These are phyloP conservation scores for Danaus chrysippus DNA, from an alignment of 2,888 invertebrate species.

Conservation along the genomic window DNA sequence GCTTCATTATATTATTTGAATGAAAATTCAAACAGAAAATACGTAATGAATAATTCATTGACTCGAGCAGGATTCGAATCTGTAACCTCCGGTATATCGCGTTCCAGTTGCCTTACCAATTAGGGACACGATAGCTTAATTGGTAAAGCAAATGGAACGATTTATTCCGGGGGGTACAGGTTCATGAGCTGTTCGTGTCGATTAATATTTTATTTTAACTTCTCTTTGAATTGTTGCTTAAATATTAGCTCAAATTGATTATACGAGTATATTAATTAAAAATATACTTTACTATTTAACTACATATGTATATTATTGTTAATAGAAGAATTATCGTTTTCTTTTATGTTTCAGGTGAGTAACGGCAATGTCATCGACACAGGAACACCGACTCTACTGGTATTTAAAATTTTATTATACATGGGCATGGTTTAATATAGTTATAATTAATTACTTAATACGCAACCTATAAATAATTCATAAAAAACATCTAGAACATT, in stretches of 20 bases:
- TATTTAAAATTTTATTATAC: slow-evolving; percentile 52
- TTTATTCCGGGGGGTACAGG: not conserved
- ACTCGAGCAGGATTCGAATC: slow-evolving; percentile 8
- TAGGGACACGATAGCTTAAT: too few relatives aligned
- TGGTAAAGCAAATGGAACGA: not conserved
- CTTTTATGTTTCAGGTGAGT: slow-evolving; percentile 71
- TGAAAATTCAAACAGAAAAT: not conserved
- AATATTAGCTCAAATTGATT: too few relatives aligned
- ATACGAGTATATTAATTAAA: too few relatives aligned
- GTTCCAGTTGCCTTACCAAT: too few relatives aligned
- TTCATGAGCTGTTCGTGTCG: too few relatives aligned
- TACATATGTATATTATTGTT: not conserved
- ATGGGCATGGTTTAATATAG: slow-evolving; percentile 30
- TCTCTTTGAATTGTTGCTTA: too few relatives aligned
- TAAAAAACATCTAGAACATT: too few relatives aligned
- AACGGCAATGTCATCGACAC: slow-evolving; percentile 79
- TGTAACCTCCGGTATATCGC: not conserved
- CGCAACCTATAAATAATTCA: too few relatives aligned
- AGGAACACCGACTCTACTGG: slow-evolving; percentile 76
- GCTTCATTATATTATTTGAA: not conserved
- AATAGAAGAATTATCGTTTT: slow-evolving; percentile 10
- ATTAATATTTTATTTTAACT: too few relatives aligned
- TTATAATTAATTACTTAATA: too few relatives aligned
- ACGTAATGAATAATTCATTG: slow-evolving; percentile 9
- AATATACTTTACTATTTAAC: too few relatives aligned